A percentile compares a stretch with the other conserved stretches of the same genome.
These are phyloP conservation scores for Lemur catta DNA, from an alignment of 2,797 vertebrate species.

Conservation along the genomic window DNA sequence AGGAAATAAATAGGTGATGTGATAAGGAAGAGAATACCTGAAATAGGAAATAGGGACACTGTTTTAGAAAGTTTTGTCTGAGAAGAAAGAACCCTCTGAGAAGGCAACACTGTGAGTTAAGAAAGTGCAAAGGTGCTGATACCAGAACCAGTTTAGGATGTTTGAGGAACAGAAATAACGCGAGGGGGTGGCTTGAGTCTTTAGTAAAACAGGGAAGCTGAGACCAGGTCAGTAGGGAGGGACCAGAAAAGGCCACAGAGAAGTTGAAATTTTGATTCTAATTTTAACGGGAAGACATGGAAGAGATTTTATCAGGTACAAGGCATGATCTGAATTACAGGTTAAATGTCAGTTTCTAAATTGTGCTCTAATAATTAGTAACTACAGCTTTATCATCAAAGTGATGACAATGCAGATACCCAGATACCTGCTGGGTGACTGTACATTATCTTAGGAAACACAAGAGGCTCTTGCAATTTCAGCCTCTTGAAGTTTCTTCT, in stretches of 20 bases:
- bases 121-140: not conserved
- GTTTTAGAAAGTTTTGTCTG: not conserved
- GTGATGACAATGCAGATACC: too few relatives aligned
- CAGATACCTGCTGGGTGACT: not conserved
- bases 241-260: not conserved
- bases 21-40: too few relatives aligned
- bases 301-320: not conserved
- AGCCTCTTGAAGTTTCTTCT: not conserved
- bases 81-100: not conserved
- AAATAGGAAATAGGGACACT: accelerated
- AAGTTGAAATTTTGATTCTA: not conserved
- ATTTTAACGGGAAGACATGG: not conserved
- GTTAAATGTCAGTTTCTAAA: not conserved
- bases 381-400: not conserved
- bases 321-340: not conserved
- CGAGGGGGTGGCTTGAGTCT: accelerated
- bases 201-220: not conserved
- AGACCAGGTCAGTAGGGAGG: not conserved
- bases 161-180: not conserved
- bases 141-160: not conserved
- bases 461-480: not conserved
- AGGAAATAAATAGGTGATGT: not conserved
- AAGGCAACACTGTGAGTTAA: not conserved
- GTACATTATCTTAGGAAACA: not conserved
- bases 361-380: not conserved